phyloP scores from a whole-genome alignment of 2,113 vertebrate genomes.

The Lathamus discolor region DNA sequence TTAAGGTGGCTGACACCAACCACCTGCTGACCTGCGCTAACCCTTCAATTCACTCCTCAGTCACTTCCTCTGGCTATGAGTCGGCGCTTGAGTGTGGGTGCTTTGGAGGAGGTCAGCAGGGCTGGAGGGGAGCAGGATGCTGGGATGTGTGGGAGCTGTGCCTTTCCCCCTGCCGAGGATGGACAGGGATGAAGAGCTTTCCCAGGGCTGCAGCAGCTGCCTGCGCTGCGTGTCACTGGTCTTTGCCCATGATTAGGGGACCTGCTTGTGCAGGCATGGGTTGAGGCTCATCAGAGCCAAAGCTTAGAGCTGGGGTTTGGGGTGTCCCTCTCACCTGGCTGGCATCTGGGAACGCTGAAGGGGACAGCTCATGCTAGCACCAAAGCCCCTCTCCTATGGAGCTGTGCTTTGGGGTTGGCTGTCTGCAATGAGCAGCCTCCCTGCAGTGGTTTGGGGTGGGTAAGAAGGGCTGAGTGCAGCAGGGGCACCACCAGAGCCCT shows the following conservation, averaged over 20 bases:
- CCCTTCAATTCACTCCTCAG: not conserved
- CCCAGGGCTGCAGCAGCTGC: not conserved
- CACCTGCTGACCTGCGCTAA: not conserved
- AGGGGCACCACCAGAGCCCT: not conserved
- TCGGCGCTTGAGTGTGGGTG: not conserved
- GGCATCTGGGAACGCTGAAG: not conserved
- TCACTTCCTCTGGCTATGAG: not conserved
- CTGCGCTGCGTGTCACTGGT: not conserved
- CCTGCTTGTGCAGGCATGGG: not conserved
- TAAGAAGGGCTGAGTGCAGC: not conserved
- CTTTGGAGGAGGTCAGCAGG: not conserved
- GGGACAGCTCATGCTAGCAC: not conserved
- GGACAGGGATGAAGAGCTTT: not conserved
- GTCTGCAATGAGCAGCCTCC: not conserved
- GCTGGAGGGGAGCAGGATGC: not conserved
- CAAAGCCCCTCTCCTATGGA: not conserved
- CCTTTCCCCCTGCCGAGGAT: not conserved
- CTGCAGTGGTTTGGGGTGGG: not conserved
- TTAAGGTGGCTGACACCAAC: not conserved
- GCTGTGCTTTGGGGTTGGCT: not conserved
- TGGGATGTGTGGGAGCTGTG: not conserved
- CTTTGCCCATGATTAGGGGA: not conserved
- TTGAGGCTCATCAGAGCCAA: not conserved
- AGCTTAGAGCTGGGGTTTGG: not conserved
- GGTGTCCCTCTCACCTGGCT: accelerated